phyloP scores from a whole-genome alignment of 2,888 invertebrate genomes.

The Parnassius apollo region DNA sequence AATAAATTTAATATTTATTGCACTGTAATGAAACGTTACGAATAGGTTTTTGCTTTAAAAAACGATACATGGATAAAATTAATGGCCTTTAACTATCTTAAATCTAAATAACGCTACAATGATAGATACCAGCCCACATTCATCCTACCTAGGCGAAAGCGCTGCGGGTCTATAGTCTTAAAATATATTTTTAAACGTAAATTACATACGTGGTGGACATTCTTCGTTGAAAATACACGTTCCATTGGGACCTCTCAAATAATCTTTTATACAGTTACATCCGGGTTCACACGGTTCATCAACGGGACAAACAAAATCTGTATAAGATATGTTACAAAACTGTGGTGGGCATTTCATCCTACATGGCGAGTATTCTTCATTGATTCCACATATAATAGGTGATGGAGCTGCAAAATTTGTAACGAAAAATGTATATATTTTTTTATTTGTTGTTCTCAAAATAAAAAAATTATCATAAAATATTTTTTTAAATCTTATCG shows the following conservation, averaged over 20 bases:
- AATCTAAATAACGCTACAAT: too few species aligned
- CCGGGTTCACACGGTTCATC: conserved; percentile 38
- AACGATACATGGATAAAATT: neutral
- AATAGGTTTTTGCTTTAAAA: neutral
- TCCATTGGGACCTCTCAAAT: conserved; percentile 41
- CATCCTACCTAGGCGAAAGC: neutral
- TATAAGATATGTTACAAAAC: conserved; percentile 43
- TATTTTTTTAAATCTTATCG: neutral
- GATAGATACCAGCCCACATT: neutral
- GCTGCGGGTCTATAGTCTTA: neutral
- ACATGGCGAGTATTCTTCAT: conserved; percentile 41
- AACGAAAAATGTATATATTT: too few species aligned
- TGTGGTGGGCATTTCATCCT: conserved; percentile 45
- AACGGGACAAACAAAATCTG: conserved; percentile 34
- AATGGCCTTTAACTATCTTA: too few species aligned
- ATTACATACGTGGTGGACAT: conserved; percentile 37
- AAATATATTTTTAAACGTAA: neutral
- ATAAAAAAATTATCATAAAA: neutral
- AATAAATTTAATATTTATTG: too few species aligned
- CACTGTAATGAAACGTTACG: too few species aligned
- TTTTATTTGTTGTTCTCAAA: too few species aligned
- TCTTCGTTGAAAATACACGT: conserved; percentile 42
- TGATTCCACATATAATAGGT: conserved; percentile 35
- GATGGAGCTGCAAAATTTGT: neutral
- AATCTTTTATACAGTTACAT: conserved; percentile 42